phyloP scores from a whole-genome alignment of 2,797 vertebrate species.

The Anisognathus igniventris region DNA sequence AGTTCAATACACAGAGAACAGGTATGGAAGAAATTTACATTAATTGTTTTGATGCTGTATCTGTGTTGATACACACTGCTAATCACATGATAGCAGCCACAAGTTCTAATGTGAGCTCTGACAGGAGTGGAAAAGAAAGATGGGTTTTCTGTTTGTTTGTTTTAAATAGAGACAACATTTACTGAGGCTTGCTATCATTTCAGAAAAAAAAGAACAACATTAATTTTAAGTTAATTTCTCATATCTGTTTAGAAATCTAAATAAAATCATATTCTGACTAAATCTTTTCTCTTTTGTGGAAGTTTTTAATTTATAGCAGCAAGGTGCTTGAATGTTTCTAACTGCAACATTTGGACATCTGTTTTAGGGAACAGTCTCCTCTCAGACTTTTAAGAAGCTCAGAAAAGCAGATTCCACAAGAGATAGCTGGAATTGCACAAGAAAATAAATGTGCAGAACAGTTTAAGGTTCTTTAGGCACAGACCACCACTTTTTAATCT shows the following conservation, averaged over 20 bases:
- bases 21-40: not conserved
- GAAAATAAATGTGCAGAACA: not conserved
- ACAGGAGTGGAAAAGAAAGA: not conserved
- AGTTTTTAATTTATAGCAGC: not conserved
- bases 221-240: not conserved
- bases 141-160: not conserved
- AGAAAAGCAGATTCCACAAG: not conserved
- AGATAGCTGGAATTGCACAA: not conserved
- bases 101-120: not conserved
- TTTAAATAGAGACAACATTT: not conserved
- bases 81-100: not conserved
- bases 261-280: not conserved
- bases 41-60: not conserved
- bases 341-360: not conserved
- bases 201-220: not conserved
- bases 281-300: not conserved
- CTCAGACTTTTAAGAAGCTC: not conserved
- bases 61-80: not conserved
- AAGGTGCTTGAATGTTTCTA: not conserved
- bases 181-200: not conserved
- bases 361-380: not conserved
- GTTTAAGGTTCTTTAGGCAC: not conserved
- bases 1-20: not conserved
- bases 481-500: not conserved
- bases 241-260: not conserved